phyloP scores from a whole-genome alignment of 2,888 invertebrate species.

The Agapostemon virescens region DNA sequence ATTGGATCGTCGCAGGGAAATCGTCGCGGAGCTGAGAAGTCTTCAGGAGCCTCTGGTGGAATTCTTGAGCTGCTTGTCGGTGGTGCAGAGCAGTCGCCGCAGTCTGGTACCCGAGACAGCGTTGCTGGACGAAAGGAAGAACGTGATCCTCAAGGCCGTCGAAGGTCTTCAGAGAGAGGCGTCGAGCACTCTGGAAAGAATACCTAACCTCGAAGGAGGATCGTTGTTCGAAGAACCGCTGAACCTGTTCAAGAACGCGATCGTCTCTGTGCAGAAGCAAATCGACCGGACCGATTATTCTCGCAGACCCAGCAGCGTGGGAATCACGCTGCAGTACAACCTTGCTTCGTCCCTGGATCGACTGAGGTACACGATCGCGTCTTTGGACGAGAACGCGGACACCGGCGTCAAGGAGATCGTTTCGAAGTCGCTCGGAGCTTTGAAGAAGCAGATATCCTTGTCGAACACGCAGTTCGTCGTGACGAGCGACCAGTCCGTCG shows the following conservation, averaged over 20 bases:
- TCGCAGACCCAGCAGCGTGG: conserved; percentile 57
- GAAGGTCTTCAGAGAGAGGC: conserved; percentile 68
- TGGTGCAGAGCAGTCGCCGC: conserved; percentile 70
- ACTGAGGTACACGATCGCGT: conserved; percentile 65
- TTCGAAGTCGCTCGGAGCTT: conserved; percentile 72
- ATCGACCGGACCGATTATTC: conserved; percentile 69
- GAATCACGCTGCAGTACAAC: conserved; percentile 62
- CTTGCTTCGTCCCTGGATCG: conserved; percentile 67
- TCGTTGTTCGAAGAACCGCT: conserved; percentile 56
- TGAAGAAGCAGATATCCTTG: conserved; percentile 74
- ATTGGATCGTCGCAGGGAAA: conserved; percentile 59
- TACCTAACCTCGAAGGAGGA: conserved; percentile 45
- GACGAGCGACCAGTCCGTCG: conserved; percentile 68
- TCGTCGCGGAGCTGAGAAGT: conserved; percentile 59
- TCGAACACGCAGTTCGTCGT: conserved; percentile 72
- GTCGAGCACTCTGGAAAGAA: conserved; percentile 51
- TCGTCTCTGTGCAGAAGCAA: conserved; percentile 67
- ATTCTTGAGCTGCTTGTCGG: conserved; percentile 71
- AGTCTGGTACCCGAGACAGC: conserved; percentile 67
- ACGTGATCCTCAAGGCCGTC: conserved; percentile 69
- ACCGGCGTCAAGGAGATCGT: conserved; percentile 64
- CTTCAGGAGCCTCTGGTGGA: conserved; percentile 72
- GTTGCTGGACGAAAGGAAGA: conserved; percentile 70
- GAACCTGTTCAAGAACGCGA: conserved; percentile 63
- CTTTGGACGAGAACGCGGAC: conserved; percentile 69